Evolutionary conservation across 2,797 vertebrate species (phyloP), one percentile per base, ranked within the genome.

Genomic region (Rhinatrema bivittatum): DNA sequence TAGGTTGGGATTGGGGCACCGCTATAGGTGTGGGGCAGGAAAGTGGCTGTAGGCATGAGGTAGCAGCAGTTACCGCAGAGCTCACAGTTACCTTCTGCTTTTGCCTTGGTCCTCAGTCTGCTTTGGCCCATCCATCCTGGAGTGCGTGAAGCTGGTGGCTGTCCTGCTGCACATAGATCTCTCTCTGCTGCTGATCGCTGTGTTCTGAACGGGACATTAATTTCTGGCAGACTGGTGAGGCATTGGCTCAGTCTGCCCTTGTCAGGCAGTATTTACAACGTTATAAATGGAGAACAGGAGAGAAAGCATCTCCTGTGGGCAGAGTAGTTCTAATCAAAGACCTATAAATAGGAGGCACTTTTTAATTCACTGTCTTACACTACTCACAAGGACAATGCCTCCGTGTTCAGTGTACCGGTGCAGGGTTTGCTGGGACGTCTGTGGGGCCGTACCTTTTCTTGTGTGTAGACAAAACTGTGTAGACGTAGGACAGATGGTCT

Each of bases 201-300:
- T 43, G 29, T n/a, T 57, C 44, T 52, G 62, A 72, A 66, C 41
- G 60, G 64, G 66, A 68, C 66, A 61, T 72, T 53, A 70, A 60
- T 46, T 57, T 66, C 63, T 62, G 63, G 57, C 54, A 54, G 60
- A 50, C 55, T 53, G 11, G 51, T 63, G 66, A 69, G 69, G 43
- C 60, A 60, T 43, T 23, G 16, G 52, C 42, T 51, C 43, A 50
- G 61, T 53, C 30, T 46, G 50, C 53, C 56, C 46, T 32, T 47
- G 45, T 68, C 68, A 64, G 59, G 68, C 68, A 66, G 68, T 18
- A 66, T 66, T n/a, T 66, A 68, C 41, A 56, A 68, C 60, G 68
- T 70, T 70, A 60, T 61, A 74, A 72, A 70, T 61, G 68, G 66
- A 66, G 66, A 48, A 72, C 60, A 39, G 51, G 62, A 72, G 70